Evolutionary conservation across 2,888 invertebrate species (phyloP).

Genomic region (Anorthoa munda): DNA sequence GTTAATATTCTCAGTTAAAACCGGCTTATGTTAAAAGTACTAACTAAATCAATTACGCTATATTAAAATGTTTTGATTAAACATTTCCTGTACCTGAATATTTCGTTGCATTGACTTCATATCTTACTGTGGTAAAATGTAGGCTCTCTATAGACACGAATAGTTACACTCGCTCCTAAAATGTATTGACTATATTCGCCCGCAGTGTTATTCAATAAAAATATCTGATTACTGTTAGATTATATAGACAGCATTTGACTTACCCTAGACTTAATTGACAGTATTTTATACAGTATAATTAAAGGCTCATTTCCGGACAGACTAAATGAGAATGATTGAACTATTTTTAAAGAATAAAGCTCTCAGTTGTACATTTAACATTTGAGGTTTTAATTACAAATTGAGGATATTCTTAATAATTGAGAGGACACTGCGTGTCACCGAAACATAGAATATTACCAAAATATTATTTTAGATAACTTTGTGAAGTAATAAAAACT

Average conservation of each 20-base stretch:
- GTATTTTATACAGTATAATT: conserved; percentile 60
- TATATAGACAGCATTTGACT: conserved; percentile 65
- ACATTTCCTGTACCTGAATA: conserved; percentile 78
- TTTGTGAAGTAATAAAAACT: background rate
- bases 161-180: conserved; percentile 52
- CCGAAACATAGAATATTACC: background rate
- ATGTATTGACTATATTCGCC: conserved; percentile 49
- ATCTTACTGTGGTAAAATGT: conserved; percentile 60
- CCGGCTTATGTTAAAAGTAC: conserved; percentile 76
- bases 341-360: conserved; percentile 54
- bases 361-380: conserved; percentile 51
- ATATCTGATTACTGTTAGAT: conserved; percentile 36
- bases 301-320: conserved; percentile 39
- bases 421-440: conserved; percentile 5
- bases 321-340: conserved; percentile 26
- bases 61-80: conserved; percentile 75
- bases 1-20: conserved; percentile 72
- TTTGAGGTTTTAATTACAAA: conserved; percentile 33
- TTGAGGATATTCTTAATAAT: conserved; percentile 6
- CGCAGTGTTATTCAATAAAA: conserved; percentile 40
- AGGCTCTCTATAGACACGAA: conserved; percentile 52
- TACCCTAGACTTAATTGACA: conserved; percentile 82
- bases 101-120: conserved; percentile 83
- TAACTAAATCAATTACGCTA: conserved; percentile 81
- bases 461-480: background rate